phyloP scores from a whole-genome alignment of 2,797 vertebrate species.

The Salarias fasciatus region DNA sequence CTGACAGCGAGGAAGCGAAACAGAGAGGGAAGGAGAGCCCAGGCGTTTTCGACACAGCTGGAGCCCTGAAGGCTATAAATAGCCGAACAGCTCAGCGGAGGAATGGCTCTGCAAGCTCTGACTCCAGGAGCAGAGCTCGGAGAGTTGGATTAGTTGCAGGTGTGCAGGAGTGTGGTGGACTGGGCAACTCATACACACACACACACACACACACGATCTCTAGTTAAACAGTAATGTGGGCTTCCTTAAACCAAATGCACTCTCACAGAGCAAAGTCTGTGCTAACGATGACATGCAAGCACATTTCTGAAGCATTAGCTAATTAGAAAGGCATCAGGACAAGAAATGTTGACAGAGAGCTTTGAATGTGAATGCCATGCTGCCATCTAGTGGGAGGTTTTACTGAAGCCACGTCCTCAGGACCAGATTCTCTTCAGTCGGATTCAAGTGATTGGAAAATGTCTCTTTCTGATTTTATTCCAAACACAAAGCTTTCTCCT shows the following conservation, averaged over 20 bases:
- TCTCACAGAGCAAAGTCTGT: neutral
- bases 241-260: neutral
- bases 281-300: neutral
- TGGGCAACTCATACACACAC: neutral
- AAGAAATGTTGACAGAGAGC: neutral
- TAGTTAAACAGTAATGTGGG: neutral
- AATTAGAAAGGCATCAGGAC: conserved; percentile 5
- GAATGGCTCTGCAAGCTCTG: conserved; percentile 47
- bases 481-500: too few relatives aligned
- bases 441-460: too few relatives aligned
- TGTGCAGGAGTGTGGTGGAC: conserved; percentile 19
- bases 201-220: too few relatives aligned
- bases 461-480: too few relatives aligned
- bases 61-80: conserved; percentile 68
- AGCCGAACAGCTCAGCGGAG: conserved; percentile 65
- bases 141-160: conserved; percentile 38
- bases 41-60: conserved; percentile 48
- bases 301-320: neutral
- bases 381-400: conserved; percentile 62
- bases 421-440: too few relatives aligned
- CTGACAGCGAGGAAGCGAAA: conserved; percentile 59
- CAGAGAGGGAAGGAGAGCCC: conserved; percentile 55
- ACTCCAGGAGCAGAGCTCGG: conserved; percentile 39
- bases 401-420: neutral
- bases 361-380: neutral